Evolutionary conservation across 1,140 invertebrate species (phyloP).

Genomic region (Aradophagus sp.): DNA sequence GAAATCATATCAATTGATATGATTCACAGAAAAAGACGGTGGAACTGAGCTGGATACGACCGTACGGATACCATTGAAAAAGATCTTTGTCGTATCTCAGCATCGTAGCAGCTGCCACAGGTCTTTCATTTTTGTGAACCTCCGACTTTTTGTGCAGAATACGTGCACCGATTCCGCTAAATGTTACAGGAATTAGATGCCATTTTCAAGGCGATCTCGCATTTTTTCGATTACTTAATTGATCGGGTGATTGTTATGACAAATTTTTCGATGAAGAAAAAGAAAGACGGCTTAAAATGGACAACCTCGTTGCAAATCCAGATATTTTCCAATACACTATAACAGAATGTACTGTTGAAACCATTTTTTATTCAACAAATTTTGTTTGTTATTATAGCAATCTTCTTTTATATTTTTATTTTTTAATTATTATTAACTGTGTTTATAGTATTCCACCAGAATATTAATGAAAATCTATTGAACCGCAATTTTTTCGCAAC

Average conservation of each 20-base stretch:
- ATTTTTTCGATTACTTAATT: constrained; percentile 20
- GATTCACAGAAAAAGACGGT: constrained; percentile 44
- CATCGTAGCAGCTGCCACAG: constrained; percentile 52
- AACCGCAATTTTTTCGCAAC: no score
- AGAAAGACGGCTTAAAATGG: no score
- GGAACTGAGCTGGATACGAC: constrained; percentile 43
- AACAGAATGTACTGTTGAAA: no score
- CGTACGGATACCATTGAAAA: constrained; percentile 32
- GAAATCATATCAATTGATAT: constrained; percentile 57
- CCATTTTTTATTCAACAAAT: no score
- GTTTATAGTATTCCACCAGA: no score
- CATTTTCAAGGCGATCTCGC: constrained; percentile 13
- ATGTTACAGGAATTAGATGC: constrained; percentile 6
- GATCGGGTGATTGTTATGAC: neutral
- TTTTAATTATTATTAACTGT: no score
- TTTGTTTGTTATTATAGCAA: no score
- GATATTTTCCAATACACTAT: no score
- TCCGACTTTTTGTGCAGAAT: constrained; percentile 26
- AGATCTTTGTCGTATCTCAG: constrained; percentile 57
- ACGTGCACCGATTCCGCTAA: constrained; percentile 25
- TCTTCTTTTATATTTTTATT: no score
- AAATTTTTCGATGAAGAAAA: no score
- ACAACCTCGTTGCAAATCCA: no score
- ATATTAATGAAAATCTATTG: no score
- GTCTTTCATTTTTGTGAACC: constrained; percentile 53